Percentiles rank a stretch among this genome's conserved stretches.
Conservation (phyloP, 53 echinoderm and acorn worm genomes). For the Mesocentrotus franciscanus region DNA sequence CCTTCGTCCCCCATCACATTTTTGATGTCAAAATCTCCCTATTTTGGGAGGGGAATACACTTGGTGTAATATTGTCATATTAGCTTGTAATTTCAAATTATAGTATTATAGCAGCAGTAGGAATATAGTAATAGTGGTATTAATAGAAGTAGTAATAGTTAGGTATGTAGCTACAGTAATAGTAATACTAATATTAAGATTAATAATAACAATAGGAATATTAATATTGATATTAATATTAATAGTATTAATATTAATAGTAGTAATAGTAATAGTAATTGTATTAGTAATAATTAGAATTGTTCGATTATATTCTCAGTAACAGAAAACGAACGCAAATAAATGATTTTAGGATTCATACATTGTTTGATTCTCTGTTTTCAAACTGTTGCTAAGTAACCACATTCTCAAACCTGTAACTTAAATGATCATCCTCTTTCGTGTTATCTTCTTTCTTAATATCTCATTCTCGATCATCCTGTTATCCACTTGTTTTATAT, state of each 20-base stretch:
- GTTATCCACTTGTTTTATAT: background rate
- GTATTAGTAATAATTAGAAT: background rate
- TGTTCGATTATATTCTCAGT: background rate
- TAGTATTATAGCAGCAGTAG: background rate
- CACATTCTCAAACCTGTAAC: background rate
- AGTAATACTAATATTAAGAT: too few relatives aligned
- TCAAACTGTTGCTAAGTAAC: background rate
- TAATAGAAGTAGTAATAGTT: too few relatives aligned
- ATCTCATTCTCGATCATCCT: background rate
- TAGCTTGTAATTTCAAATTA: background rate
- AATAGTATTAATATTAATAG: background rate
- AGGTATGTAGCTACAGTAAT: too few relatives aligned
- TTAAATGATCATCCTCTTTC: background rate
- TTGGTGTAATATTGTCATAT: background rate
- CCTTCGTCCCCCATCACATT: background rate
- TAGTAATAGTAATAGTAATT: background rate
- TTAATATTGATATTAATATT: background rate
- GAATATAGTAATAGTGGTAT: too few relatives aligned
- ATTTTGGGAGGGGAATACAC: background rate
- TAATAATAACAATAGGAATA: background rate
- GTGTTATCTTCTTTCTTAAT: background rate
- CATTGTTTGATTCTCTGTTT: background rate
- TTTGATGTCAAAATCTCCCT: background rate
- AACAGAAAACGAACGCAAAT: background rate
- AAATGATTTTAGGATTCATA: background rate